These are phyloP conservation scores for Mnemiopsis leidyi DNA, from an alignment of 37 sponge, comb jelly and placozoan species.

Conservation along the genomic window DNA sequence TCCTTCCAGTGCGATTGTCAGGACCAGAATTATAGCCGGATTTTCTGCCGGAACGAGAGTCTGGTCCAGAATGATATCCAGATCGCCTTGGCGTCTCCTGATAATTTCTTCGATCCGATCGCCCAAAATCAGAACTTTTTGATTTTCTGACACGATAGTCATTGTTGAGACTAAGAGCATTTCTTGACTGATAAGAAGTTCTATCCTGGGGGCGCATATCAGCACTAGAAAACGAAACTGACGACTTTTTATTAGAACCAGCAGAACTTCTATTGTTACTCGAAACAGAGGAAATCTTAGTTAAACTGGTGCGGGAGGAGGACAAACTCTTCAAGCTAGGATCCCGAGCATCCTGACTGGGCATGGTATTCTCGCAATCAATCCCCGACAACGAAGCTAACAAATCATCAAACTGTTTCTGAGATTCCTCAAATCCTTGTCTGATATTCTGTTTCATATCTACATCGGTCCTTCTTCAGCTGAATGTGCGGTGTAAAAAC, in stretches of 20 bases:
- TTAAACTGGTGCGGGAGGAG: background rate
- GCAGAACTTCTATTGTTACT: background rate
- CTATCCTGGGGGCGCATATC: background rate
- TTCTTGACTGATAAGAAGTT: background rate
- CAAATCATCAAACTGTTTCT: conserved; percentile 2
- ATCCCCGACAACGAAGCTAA: background rate
- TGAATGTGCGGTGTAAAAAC: no score
- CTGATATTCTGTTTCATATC: background rate
- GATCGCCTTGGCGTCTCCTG: background rate
- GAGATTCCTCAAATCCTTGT: conserved; percentile 6
- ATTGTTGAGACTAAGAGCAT: background rate
- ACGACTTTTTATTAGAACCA: background rate
- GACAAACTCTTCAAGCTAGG: background rate
- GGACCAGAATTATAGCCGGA: conserved; percentile 1
- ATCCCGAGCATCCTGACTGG: background rate
- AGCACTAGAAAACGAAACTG: background rate
- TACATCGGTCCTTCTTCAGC: background rate
- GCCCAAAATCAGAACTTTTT: conserved; percentile 24
- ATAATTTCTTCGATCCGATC: background rate
- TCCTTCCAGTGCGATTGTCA: background rate
- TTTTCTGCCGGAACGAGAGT: background rate
- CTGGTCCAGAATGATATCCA: background rate
- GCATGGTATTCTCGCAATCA: background rate
- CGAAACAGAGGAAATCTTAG: background rate
- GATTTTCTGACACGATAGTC: background rate